phyloP scores from a whole-genome alignment of 2,113 vertebrate species.

The Tamias sibiricus region DNA sequence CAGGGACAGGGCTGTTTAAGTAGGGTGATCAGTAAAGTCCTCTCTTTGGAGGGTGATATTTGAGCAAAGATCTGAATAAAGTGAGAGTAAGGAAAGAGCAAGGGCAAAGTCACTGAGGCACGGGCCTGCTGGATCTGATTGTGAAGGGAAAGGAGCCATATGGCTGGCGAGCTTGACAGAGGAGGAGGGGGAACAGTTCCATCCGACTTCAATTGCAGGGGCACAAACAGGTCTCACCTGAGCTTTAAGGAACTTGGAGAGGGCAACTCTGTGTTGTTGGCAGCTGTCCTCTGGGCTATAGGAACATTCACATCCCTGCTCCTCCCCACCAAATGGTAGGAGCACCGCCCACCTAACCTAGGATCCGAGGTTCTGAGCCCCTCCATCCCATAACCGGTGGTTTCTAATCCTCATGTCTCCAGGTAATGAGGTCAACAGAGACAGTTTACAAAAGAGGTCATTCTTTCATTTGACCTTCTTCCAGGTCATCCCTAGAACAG shows the following conservation, averaged over 20 bases:
- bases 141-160: background rate
- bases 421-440: background rate
- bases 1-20: background rate
- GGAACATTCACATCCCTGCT: background rate
- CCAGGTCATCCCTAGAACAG: background rate
- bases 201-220: accelerated
- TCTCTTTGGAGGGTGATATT: background rate
- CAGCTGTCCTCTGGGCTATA: background rate
- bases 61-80: background rate
- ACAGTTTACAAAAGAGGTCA: background rate
- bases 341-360: background rate
- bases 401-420: background rate
- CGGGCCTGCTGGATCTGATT: background rate
- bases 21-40: background rate
- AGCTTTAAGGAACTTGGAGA: background rate
- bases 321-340: background rate
- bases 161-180: background rate
- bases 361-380: background rate
- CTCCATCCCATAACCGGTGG: background rate
- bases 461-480: background rate
- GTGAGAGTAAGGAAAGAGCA: background rate
- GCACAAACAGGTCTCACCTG: background rate
- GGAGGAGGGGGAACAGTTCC: too few relatives aligned
- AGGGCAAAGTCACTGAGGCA: background rate
- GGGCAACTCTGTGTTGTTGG: background rate